phyloP scores from a whole-genome alignment of 2,888 invertebrate species.

The Leptopilina syphax region DNA sequence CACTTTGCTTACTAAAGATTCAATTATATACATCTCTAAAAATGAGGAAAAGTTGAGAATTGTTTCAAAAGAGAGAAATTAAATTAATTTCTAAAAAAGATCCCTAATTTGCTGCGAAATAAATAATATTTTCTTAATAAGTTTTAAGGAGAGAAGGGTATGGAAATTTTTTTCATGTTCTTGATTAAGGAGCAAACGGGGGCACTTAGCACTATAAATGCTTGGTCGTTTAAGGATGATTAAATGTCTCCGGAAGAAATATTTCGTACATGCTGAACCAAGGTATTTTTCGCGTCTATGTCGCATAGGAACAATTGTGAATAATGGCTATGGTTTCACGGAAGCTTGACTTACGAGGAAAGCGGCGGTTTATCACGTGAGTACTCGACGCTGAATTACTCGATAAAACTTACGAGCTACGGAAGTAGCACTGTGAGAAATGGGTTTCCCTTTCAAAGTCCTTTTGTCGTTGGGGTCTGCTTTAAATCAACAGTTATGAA shows the following conservation, averaged over 20 bases:
- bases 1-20: too few relatives aligned
- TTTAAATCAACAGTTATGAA: constrained; percentile 34
- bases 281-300: constrained; percentile 27
- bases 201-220: not conserved
- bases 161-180: not conserved
- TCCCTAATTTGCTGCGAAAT: not conserved
- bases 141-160: not conserved
- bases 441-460: constrained; percentile 36
- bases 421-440: constrained; percentile 39
- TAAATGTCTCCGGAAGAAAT: constrained; percentile 33
- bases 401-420: constrained; percentile 38
- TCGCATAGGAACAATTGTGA: constrained; percentile 45
- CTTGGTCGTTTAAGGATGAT: constrained; percentile 25
- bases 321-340: constrained; percentile 62
- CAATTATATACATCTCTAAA: too few relatives aligned
- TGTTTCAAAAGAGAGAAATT: too few relatives aligned
- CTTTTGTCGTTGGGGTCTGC: constrained; percentile 24
- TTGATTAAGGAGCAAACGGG: not conserved
- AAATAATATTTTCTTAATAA: not conserved
- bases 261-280: constrained; percentile 30
- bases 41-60: too few relatives aligned
- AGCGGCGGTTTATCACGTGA: constrained; percentile 63
- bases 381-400: constrained; percentile 36
- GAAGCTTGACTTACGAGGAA: constrained; percentile 63
- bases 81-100: too few relatives aligned